A percentile compares a stretch with the other conserved stretches of the same genome.
Evolutionary conservation across 2,113 vertebrate genomes (phyloP).

Genomic region (Tachuris rubrigastra): DNA sequence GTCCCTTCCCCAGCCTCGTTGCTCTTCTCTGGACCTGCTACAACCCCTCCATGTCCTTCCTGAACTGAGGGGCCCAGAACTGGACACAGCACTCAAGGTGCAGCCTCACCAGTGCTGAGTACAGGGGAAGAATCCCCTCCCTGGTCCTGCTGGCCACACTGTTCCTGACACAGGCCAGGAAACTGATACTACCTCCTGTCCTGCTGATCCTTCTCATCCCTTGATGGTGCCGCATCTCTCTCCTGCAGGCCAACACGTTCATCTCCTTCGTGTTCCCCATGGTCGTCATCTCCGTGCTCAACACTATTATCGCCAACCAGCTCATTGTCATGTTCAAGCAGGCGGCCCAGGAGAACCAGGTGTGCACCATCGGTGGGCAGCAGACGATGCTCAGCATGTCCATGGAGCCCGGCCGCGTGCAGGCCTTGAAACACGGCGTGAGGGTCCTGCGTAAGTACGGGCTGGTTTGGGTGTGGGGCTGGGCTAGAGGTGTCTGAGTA

Average conservation of each 20-base stretch:
- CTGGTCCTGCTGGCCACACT: too few relatives aligned
- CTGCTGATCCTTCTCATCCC: not conserved
- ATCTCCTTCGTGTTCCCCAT: slow-evolving; percentile 93
- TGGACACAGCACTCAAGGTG: too few relatives aligned
- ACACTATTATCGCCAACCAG: slow-evolving; percentile 94
- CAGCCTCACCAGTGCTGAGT: too few relatives aligned
- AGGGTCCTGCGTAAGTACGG: slow-evolving; percentile 87
- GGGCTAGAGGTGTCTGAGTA: accelerated
- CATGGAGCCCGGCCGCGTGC: slow-evolving; percentile 87
- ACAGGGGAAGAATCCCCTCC: too few relatives aligned
- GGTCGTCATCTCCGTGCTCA: slow-evolving; percentile 88
- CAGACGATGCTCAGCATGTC: slow-evolving; percentile 83
- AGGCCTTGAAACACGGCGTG: slow-evolving; percentile 92
- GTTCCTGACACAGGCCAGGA: too few relatives aligned
- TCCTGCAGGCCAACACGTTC: slow-evolving; percentile 86
- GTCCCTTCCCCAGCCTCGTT: too few relatives aligned
- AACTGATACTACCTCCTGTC: not conserved
- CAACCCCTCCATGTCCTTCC: too few relatives aligned
- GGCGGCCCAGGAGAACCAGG: slow-evolving; percentile 86
- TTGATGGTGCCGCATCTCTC: not conserved
- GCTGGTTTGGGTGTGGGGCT: accelerated
- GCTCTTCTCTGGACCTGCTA: too few relatives aligned
- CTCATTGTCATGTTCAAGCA: slow-evolving; percentile 90
- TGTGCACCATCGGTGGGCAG: slow-evolving; percentile 82
- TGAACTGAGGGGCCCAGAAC: too few relatives aligned